phyloP scores from a whole-genome alignment of 2,113 vertebrate genomes.

The Sceloporus tristichus region DNA sequence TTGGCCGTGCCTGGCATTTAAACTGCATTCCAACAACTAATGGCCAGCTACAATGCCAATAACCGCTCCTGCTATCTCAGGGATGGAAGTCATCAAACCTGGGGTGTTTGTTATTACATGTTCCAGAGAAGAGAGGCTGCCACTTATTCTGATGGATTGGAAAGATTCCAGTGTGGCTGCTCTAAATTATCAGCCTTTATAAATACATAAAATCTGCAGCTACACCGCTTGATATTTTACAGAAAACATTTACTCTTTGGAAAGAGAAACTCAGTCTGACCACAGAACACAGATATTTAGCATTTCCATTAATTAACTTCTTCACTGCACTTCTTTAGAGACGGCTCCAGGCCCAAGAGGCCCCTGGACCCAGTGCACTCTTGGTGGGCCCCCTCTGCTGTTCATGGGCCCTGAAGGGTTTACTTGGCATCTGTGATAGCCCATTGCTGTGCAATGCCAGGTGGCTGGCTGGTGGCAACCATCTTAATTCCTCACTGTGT shows the following conservation, averaged over 20 bases:
- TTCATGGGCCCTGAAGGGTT: neutral
- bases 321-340: no score
- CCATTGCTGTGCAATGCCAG: no score
- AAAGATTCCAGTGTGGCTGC: neutral
- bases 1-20: slow-evolving; percentile 31
- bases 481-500: neutral
- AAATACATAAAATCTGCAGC: neutral
- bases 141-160: neutral
- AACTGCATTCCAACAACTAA: slow-evolving; percentile 32
- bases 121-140: neutral
- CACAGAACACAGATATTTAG: neutral
- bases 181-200: neutral
- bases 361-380: neutral
- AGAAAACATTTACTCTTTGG: neutral
- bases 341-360: neutral
- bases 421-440: neutral
- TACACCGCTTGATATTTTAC: neutral
- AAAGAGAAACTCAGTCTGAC: neutral
- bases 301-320: no score
- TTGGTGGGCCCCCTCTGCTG: neutral
- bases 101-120: slow-evolving; percentile 4
- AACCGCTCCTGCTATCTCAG: slow-evolving; percentile 22
- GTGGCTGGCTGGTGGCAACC: neutral
- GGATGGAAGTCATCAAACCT: slow-evolving; percentile 10
- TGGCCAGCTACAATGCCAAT: slow-evolving; percentile 27